Evolutionary conservation across 2,797 vertebrate species (phyloP), one percentile per base, ranked within the genome.

Genomic region (Discoglossus pictus): DNA sequence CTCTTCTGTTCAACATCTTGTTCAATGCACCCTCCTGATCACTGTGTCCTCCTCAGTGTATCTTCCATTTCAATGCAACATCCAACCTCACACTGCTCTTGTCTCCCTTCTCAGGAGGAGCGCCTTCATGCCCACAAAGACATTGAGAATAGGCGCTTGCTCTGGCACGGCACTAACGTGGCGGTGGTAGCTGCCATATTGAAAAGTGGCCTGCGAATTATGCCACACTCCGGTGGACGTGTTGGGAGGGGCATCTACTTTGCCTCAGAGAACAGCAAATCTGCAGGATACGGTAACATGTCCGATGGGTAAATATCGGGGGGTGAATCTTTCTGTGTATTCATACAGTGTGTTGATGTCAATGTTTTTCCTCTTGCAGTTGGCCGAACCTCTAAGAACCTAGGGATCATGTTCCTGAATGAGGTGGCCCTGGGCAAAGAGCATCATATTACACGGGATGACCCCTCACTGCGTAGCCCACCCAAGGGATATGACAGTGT

Each of bases 201-300:
- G 70, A 95, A 92, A 84, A 93, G 88, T 0, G 94, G 96, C 1
- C 87, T 98, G 60, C 88, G 92, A 54, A 97, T 99, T 75, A 95
- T 97, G 95, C 94, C 95, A 0, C 94, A 97, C 66, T 96, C 94
- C 0, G 92, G 96, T 0, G 94, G 95, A 1, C 87, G 91, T 0
- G 92, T 96, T 16, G 96, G 96, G 61, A 74, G 78, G 2, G 95
- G 95, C n/a, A 93, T 97, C 74, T 98, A 95, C 81, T 98, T 97
- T 0, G 91, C 95, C 35, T 98, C 94, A 0, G 95, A 98, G 86
- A 96, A 93, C 80, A 69, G 74, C 62, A 97, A 96, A 78, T 98
- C 94, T 9, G 90, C 91, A 1, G 0, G 60, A 72, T 97, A 95
- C 0, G 93, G 96, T 98, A 74, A 92, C 87, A 3, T 2, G 6